A percentile compares a stretch with the other conserved stretches of the same genome.
Conservation (phyloP, 2,888 invertebrate species). For the Tenthredo notha region DNA sequence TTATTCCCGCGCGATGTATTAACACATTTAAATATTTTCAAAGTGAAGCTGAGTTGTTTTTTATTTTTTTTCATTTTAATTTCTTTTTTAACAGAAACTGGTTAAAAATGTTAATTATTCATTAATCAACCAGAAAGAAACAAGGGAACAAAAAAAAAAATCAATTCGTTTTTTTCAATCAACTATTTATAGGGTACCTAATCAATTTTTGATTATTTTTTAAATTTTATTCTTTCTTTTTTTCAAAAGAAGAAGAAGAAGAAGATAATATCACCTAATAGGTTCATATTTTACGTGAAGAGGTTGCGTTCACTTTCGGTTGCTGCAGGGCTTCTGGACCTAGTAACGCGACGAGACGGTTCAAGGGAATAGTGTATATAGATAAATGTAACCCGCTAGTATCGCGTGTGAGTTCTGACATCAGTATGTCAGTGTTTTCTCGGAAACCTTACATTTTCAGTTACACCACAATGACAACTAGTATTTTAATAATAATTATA, state of each 20-base stretch:
- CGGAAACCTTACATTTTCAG: slow-evolving; percentile 4
- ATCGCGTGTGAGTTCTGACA: neutral
- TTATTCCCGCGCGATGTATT: neutral
- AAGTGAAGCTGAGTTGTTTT: no score
- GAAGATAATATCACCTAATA: neutral
- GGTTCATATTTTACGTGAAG: neutral
- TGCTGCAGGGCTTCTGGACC: slow-evolving; percentile 16
- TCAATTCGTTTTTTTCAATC: neutral
- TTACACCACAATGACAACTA: neutral
- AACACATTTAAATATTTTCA: no score
- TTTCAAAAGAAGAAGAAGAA: neutral
- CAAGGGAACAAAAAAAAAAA: no score
- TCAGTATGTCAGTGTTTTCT: neutral
- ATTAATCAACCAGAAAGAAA: neutral
- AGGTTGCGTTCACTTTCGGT: neutral
- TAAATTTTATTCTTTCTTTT: no score
- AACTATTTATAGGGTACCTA: neutral
- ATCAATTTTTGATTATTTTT: no score
- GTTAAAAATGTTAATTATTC: no score
- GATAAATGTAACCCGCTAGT: neutral
- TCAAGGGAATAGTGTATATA: neutral
- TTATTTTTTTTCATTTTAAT: no score
- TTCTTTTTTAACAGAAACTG: no score
- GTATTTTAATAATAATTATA: neutral
- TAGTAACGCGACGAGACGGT: slow-evolving; percentile 16